These are phyloP conservation scores for Heliconius hewitsoni DNA, from an alignment of 1,140 invertebrate species.

Conservation along the genomic window DNA sequence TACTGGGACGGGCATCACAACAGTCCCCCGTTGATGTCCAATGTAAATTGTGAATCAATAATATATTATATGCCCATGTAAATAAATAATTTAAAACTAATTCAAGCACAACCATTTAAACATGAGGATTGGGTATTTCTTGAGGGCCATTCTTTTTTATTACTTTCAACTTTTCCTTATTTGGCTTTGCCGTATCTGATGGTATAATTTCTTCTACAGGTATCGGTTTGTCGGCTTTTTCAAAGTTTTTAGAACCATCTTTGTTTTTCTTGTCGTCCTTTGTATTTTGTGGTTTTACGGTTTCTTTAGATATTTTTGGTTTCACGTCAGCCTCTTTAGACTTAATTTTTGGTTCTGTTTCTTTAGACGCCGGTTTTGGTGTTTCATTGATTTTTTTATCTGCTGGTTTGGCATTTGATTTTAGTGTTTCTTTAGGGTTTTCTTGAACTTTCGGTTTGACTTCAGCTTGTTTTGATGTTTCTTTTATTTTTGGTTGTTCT, in stretches of 20 bases:
- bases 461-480: slow-evolving; percentile 35
- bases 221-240: slow-evolving; percentile 59
- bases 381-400: neutral
- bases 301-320: slow-evolving; percentile 19
- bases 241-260: neutral
- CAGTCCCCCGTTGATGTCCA: no score
- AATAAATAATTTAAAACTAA: neutral
- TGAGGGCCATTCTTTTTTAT: slow-evolving; percentile 81
- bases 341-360: slow-evolving; percentile 14
- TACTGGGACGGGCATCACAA: no score
- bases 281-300: slow-evolving; percentile 12
- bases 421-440: neutral
- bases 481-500: slow-evolving; percentile 13
- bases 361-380: slow-evolving; percentile 12
- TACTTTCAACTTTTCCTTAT: slow-evolving; percentile 81
- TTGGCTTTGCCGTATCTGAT: slow-evolving; percentile 79
- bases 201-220: slow-evolving; percentile 82
- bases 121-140: slow-evolving; percentile 71
- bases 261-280: slow-evolving; percentile 9
- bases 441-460: slow-evolving; percentile 31
- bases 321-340: slow-evolving; percentile 23
- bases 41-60: no score
- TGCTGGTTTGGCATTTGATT: neutral
- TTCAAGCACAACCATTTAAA: slow-evolving; percentile 45
- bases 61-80: no score